These are phyloP conservation scores for Charina bottae DNA, from an alignment of 2,113 vertebrate species.

Conservation along the genomic window DNA sequence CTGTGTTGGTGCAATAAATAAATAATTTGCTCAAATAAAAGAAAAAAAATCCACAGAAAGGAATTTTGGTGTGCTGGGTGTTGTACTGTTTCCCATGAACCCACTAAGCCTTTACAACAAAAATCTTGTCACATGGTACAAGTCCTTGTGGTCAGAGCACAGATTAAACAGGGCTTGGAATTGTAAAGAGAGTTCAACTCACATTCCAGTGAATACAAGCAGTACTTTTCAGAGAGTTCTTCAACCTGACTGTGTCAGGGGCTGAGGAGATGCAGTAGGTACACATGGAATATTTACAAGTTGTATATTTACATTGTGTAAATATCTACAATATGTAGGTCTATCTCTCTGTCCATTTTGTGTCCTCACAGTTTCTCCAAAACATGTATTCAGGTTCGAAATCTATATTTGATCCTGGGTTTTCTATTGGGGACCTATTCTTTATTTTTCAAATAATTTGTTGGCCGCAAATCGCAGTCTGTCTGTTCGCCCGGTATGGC, in stretches of 20 bases:
- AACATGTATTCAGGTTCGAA: neutral
- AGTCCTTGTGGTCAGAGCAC: neutral
- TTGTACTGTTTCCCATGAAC: neutral
- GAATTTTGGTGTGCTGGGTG: neutral
- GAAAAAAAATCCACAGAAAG: neutral
- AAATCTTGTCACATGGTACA: neutral
- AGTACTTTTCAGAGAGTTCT: neutral
- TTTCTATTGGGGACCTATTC: neutral
- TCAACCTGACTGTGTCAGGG: neutral
- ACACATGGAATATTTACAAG: neutral
- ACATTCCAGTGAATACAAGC: neutral
- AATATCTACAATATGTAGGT: neutral
- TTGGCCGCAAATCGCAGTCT: too few species aligned
- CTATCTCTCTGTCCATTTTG: neutral
- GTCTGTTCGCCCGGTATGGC: too few species aligned
- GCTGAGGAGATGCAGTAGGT: neutral
- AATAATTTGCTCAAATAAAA: neutral
- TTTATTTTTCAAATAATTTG: conserved; percentile 7
- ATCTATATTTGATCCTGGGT: neutral
- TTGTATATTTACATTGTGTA: neutral
- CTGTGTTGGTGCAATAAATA: neutral
- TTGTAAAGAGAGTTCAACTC: neutral
- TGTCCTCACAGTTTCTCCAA: neutral
- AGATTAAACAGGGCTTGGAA: neutral
- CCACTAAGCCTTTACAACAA: neutral